Base-by-base conservation (phyloP, 2,113 vertebrate species). In the Accipiter virgatus region DNA sequence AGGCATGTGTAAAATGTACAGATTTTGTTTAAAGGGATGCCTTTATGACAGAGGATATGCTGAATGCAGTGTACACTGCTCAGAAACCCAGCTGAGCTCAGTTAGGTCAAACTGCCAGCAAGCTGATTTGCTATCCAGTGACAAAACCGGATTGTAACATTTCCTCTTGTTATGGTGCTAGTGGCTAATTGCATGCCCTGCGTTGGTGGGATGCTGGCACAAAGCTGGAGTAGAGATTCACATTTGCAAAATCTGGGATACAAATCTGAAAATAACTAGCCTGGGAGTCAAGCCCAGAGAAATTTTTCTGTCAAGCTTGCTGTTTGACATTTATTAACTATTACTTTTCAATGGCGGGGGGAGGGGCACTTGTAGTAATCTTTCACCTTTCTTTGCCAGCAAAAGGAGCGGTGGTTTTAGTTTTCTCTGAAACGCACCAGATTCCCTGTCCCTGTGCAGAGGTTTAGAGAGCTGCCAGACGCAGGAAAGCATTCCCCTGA, bases 11-110 rank as follows among this genome's bases (percentile, higher is more conserved):
- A 43, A 80, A 75, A 72, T 16, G 16, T 25, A 36, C 4, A 53
- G 48, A 40, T 17, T 85, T 66, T 71, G 29, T 67, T 19, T 71
- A 21, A 86, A 70, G 16, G 22, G 18, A 20, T 88, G 21, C 25
- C 26, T 82, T 79, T 55, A 34, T 43, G 50, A 20, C 27, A 31
- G 31, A 56, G 11, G 8, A 36, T 55, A 36, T 8, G 19, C 42
- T 56, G 56, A 53, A 38, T 31, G 34, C 20, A 61, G 36, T 1
- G 0, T 47, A 20, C 0, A 0, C 63, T n/a, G n/a, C 68, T 58
- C 32, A 53, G 67, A 70, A 86, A 63, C 20, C 19, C 67, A 50
- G 22, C 16, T 19, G 71, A 85, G 38, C 32, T 87, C 56, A n/a
- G 38, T 47, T 34, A 48, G 53, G 18, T 89, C 82, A 70, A 88